phyloP scores from a whole-genome alignment of 1,140 invertebrate species.

The Bombus turneri region DNA sequence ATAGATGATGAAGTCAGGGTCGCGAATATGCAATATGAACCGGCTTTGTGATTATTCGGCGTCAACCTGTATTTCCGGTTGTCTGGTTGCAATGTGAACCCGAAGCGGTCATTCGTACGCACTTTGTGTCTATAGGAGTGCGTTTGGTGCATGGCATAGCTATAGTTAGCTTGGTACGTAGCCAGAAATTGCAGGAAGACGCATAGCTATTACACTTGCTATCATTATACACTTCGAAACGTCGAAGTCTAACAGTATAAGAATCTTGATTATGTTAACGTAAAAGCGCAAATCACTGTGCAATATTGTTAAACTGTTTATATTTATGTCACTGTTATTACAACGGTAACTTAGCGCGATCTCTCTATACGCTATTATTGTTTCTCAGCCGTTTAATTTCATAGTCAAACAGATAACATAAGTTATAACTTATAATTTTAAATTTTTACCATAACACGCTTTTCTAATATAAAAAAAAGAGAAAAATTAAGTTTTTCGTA shows the following conservation, averaged over 20 bases:
- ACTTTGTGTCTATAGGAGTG: constrained; percentile 29
- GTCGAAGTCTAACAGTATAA: not conserved
- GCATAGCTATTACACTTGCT: constrained; percentile 56
- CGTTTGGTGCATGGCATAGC: constrained; percentile 50
- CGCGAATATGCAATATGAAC: constrained; percentile 37
- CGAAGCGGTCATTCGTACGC: constrained; percentile 50
- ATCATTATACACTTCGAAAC: constrained; percentile 26
- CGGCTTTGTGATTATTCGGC: constrained; percentile 24
- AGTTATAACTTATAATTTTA: not conserved
- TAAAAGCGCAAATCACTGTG: too few relatives aligned
- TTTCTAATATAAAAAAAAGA: not conserved
- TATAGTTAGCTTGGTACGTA: constrained; percentile 68
- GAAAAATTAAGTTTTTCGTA: not conserved
- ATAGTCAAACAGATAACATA: not conserved
- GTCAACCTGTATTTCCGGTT: constrained; percentile 51
- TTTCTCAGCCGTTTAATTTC: not conserved
- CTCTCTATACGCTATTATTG: too few relatives aligned
- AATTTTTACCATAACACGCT: not conserved
- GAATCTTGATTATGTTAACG: not conserved
- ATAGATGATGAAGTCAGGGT: constrained; percentile 41
- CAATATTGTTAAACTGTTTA: too few relatives aligned
- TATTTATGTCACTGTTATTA: too few relatives aligned
- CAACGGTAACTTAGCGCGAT: too few relatives aligned
- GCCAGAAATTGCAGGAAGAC: constrained; percentile 64
- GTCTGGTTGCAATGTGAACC: constrained; percentile 44